Evolutionary conservation across 2,888 invertebrate species (phyloP), one percentile per base, ranked within the genome.

Genomic region (Eumacrocentrus americanus): DNA sequence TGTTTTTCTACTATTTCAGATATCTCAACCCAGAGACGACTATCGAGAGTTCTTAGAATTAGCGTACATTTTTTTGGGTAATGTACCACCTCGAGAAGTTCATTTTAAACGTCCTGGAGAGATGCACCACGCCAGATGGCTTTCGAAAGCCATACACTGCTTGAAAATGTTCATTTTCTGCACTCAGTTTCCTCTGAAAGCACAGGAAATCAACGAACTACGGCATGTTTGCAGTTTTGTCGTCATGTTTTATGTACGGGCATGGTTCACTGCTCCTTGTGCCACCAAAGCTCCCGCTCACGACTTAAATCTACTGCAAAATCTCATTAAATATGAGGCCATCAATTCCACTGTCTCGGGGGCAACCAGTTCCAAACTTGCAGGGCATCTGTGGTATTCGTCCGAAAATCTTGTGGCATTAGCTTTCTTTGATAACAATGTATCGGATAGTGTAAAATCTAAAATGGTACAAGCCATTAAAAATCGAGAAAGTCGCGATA

Each of bases 21-120:
- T 37, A 52, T 4, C n/a, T 38, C 52, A 52, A 52, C 38, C 52
- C 1, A 42, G 60, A 47, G 63, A 65, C 58, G 67, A 67, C 48
- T 67, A 67, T 54, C 37, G 60, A 50, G 68, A 67, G 50, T 20
- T 66, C 14, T 40, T 69, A 23, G 67, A 70, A 44, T 55, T 70
- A 46, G 25, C 57, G n/a, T 44, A 66, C 14, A 59, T 69, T 29
- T 69, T 67, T 61, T 59, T 69, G 35, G 66, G 66, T 14, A 63
- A 54, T 7, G 42, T 25, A 23, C 7, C n/a, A n/a, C 9, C 37
- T n/a, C n/a, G 42, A 47, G 20, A 56, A 34, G 20, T 42, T 50
- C 55, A 50, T n/a, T 61, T 67, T 46, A 48, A 53, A 40, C 9
- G 52, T 18, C 67, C 63, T 52, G 69, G 69, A 14, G 60, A 66